Evolutionary conservation across 2,113 vertebrate species (phyloP).

Genomic region (Hypanus sabinus): DNA sequence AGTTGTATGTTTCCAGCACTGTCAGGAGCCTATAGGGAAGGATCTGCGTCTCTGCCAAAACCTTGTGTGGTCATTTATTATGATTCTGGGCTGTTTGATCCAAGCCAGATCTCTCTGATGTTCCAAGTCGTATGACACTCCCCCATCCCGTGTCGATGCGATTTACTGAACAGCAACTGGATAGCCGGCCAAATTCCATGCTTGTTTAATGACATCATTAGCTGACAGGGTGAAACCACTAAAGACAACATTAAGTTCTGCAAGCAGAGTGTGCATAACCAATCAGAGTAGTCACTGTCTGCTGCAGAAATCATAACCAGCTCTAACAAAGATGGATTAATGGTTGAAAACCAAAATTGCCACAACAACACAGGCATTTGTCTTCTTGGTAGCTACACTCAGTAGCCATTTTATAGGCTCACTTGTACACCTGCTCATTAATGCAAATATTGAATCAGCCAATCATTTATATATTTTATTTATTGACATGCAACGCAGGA

Average conservation of each 20-base stretch:
- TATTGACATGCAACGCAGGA: too few species aligned
- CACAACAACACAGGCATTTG: not conserved
- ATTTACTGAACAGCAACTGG: conserved; percentile 24
- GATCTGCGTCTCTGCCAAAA: conserved; percentile 52
- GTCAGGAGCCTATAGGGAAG: conserved; percentile 46
- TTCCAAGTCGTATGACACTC: conserved; percentile 53
- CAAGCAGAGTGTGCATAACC: not conserved
- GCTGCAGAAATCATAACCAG: not conserved
- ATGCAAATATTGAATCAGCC: too few species aligned
- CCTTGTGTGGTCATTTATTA: conserved; percentile 50
- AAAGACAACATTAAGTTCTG: not conserved
- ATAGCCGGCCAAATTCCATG: conserved; percentile 18
- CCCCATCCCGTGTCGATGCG: conserved; percentile 37
- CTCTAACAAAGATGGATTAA: not conserved
- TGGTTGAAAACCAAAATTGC: not conserved
- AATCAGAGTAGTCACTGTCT: not conserved
- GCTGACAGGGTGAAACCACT: not conserved
- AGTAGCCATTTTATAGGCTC: too few species aligned
- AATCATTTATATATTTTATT: too few species aligned
- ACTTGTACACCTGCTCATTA: too few species aligned
- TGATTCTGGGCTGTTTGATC: conserved; percentile 53
- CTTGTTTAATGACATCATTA: conserved; percentile 37
- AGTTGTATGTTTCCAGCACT: conserved; percentile 46
- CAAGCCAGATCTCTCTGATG: conserved; percentile 57
- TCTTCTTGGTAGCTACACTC: too few species aligned